Conservation (phyloP, 2,113 vertebrate genomes). For the Ceyx melanurus region DNA sequence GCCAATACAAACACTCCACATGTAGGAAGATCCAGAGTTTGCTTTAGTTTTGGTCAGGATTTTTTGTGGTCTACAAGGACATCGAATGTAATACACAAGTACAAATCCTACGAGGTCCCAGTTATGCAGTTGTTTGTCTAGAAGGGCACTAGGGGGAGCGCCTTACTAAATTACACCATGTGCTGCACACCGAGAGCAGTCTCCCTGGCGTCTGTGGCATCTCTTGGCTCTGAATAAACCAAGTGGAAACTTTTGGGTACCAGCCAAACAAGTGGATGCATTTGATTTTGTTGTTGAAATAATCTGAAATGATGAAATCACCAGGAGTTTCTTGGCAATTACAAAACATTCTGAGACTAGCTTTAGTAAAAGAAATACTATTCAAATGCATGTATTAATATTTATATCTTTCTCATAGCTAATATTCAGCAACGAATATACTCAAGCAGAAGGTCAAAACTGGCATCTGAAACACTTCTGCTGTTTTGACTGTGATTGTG, state of each 20-base stretch:
- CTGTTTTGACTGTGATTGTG: constrained; percentile 95
- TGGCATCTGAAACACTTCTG: constrained; percentile 99
- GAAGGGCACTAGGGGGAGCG: background rate
- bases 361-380: background rate
- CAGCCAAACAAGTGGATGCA: background rate
- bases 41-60: background rate
- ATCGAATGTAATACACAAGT: fast-evolving
- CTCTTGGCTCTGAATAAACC: background rate
- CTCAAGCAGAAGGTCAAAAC: constrained; percentile 92
- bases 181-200: fast-evolving
- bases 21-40: background rate
- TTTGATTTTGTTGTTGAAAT: background rate
- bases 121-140: background rate
- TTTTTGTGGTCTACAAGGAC: fast-evolving
- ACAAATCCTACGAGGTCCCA: fast-evolving
- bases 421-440: constrained; percentile 98
- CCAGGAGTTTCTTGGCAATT: background rate
- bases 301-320: background rate
- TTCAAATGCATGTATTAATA: background rate
- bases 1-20: fast-evolving
- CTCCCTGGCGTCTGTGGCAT: background rate
- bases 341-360: background rate
- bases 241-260: background rate
- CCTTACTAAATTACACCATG: background rate
- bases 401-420: constrained; percentile 74